Base-by-base conservation (phyloP, 2,888 invertebrate genomes). In the Hoplodrina ambigua region DNA sequence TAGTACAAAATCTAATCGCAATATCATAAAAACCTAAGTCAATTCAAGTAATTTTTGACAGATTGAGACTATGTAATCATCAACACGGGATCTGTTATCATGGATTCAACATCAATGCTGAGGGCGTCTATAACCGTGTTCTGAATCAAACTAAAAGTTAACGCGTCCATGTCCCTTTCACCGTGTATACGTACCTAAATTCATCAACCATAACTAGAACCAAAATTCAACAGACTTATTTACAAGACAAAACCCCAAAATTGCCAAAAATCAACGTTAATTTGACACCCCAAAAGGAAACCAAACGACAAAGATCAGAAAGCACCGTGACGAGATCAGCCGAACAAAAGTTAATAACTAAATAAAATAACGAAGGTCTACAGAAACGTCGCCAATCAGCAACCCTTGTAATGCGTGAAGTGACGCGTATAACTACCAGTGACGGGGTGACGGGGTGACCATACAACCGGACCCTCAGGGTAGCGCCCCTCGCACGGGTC, bases 381-480 rank as follows among this genome's bases (percentile, higher is more conserved):
- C 68, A 81, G 75, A 85, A 85, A 85, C 82, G 73, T 81, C 73
- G 75, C 71, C 78, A 85, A 85, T 85, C 86, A 83, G 77, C 72
- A 78, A 73, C 84, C 86, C 87, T 85, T 81, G 80, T 87, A 87
- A 85, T 85, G 84, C 64, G 86, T 81, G 83, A 78, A 86, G 80
- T 85, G 89, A 86, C 82, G 88, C 88, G 87, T 76, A 81, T 82
- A 85, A 81, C 82, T 81, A 78, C 72, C 71, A 72, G 74, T 81
- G 83, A 81, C 82, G 75, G 84, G 80, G 72, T 81, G 84, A 81
- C 82, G 74, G 83, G 80, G 77, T 81, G 84, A 78, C 75, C 74
- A 78, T 68, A 76, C 55, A 64, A 59, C 63, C 59, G 75, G 70
- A 62, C 81, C 80, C 82, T 66, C 65, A 67, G 71, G 69, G 69